Evolutionary conservation across 2,113 vertebrate species (phyloP).

Genomic region (Phodopus roborovskii): DNA sequence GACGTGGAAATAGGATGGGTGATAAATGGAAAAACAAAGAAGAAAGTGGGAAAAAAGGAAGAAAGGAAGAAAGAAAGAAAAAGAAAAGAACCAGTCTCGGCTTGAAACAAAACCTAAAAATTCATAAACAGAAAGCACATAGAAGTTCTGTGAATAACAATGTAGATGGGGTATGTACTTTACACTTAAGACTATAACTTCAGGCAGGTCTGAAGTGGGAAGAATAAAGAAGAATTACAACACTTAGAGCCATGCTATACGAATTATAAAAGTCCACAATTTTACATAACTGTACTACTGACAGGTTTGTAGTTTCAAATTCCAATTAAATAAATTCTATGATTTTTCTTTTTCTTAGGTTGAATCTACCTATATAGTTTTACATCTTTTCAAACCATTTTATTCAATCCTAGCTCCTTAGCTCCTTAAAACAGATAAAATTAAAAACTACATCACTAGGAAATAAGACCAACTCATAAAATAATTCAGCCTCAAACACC

Average conservation of each 20-base stretch:
- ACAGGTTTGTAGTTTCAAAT: neutral
- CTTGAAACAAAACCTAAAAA: neutral
- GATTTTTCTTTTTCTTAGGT: neutral
- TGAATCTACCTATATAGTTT: too few species aligned
- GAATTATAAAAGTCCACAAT: neutral
- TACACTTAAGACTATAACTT: neutral
- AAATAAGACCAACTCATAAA: neutral
- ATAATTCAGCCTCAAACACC: neutral
- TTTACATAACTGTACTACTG: neutral
- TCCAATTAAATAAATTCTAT: neutral
- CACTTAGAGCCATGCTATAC: neutral
- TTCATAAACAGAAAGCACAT: neutral
- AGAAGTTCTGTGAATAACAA: neutral
- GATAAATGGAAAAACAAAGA: neutral
- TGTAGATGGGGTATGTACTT: neutral
- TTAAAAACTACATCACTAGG: neutral
- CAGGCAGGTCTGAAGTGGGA: neutral
- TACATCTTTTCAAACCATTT: neutral
- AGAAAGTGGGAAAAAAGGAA: too few species aligned
- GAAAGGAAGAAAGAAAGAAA: too few species aligned
- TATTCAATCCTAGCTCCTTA: neutral
- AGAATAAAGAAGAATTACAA: too few species aligned
- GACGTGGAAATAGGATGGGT: fast-evolving
- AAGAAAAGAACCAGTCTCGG: neutral
- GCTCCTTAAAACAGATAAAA: neutral